Percentiles rank a stretch among this genome's conserved stretches.
Conservation (phyloP, 2,113 vertebrate genomes). For the Calypte anna region DNA sequence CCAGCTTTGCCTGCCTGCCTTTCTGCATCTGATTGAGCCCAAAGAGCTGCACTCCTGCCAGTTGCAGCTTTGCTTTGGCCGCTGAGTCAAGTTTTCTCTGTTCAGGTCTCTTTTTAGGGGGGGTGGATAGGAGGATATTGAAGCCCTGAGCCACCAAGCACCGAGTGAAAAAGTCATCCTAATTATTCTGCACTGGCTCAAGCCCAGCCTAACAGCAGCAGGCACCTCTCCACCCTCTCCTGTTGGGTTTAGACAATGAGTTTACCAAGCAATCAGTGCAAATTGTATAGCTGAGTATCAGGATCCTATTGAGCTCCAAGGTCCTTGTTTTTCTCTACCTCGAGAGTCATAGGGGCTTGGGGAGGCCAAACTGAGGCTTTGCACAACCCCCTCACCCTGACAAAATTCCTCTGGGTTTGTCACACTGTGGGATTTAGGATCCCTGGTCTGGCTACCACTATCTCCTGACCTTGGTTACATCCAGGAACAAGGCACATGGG, state of each 20-base stretch:
- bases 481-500: not conserved
- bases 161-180: not conserved
- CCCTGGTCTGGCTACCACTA: fast-evolving
- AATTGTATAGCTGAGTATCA: not conserved
- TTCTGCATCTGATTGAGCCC: slow-evolving; percentile 45
- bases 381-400: fast-evolving
- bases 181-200: slow-evolving; percentile 31
- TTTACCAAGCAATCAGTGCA: not conserved
- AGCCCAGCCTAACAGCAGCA: not conserved
- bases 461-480: fast-evolving
- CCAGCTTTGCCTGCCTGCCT: slow-evolving; percentile 31
- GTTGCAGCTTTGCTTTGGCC: slow-evolving; percentile 34
- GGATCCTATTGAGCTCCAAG: not conserved
- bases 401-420: not conserved
- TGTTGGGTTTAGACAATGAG: not conserved
- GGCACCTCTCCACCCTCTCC: not conserved
- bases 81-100: not conserved
- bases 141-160: slow-evolving; percentile 14
- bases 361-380: fast-evolving
- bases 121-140: not conserved
- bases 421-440: fast-evolving
- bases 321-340: not conserved
- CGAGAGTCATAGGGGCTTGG: not conserved
- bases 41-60: slow-evolving; percentile 45
- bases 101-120: not conserved